phyloP scores from a whole-genome alignment of 2,888 invertebrate genomes.

The Halocaridina rubra region DNA sequence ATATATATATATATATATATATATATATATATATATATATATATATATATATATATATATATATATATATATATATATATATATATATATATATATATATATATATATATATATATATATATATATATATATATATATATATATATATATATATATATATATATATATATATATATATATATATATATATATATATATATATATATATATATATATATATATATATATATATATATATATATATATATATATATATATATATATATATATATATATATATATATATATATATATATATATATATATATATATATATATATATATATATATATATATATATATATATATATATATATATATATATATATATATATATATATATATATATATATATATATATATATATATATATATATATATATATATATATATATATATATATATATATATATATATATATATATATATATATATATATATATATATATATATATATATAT shows the following conservation, averaged over 20 bases:
- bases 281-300: slow-evolving; percentile 17
- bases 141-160: not conserved
- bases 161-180: not conserved
- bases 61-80: slow-evolving; percentile 18
- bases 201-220: not conserved
- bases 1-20: not conserved
- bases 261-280: not conserved
- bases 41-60: slow-evolving; percentile 3
- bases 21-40: not conserved
- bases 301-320: slow-evolving; percentile 35
- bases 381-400: slow-evolving; percentile 30
- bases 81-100: slow-evolving; percentile 1
- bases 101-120: not conserved
- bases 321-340: slow-evolving; percentile 23
- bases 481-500: slow-evolving; percentile 1
- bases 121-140: not conserved
- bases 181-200: not conserved
- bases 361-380: slow-evolving; percentile 31
- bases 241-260: not conserved
- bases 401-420: not conserved
- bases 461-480: slow-evolving; percentile 1
- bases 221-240: not conserved
- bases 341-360: slow-evolving; percentile 24
- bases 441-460: not conserved
- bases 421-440: slow-evolving; percentile 1